Evolutionary conservation across 2,113 vertebrate species (phyloP), one percentile per base, ranked within the genome.

Genomic region (Sinocyclocheilus anophthalmus): DNA sequence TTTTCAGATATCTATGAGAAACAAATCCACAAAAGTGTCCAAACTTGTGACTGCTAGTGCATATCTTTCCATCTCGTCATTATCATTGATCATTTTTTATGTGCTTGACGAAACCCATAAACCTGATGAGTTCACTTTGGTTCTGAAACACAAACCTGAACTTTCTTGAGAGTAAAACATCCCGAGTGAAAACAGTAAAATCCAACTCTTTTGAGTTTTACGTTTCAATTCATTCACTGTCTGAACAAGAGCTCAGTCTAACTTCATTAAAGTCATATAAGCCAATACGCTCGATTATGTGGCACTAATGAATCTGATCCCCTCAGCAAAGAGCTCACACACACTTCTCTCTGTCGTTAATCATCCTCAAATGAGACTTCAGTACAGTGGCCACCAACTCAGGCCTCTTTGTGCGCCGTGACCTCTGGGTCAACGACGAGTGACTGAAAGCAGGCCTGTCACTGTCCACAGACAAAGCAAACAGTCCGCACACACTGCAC

Each of bases 351-450:
- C 42, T 0, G 12, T 81, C 85, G 59, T 89, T 87, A 87, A 89
- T 89, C 86, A 89, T 86, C 85, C 72, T 59, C 82, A 81, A 83
- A 89, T 85, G 86, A 89, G 86, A 84, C 88, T 85, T 65, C 63
- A 73, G 75, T 89, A 87, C 88, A 89, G 86, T 86, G 86, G 76
- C 86, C 86, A 87, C 86, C 88, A 87, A 76, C 75, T 84, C 75
- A 48, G 76, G 39, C 57, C 48, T 76, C 80, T 85, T 87, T 87
- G 86, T 89, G 57, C 4, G 13, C 39, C 24, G 12, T 24, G 88
- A 89, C 88, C 88, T 84, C 75, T 2, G 67, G 88, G 86, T 87
- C 86, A 85, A 86, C 57, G 82, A 83, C 55, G 63, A 89, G 67
- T 80, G 84, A 87, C 55, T 86, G 84, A 85, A 76, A 89, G 65